phyloP scores from a whole-genome alignment of 1,140 invertebrate species.

The Elymnias hypermnestra region DNA sequence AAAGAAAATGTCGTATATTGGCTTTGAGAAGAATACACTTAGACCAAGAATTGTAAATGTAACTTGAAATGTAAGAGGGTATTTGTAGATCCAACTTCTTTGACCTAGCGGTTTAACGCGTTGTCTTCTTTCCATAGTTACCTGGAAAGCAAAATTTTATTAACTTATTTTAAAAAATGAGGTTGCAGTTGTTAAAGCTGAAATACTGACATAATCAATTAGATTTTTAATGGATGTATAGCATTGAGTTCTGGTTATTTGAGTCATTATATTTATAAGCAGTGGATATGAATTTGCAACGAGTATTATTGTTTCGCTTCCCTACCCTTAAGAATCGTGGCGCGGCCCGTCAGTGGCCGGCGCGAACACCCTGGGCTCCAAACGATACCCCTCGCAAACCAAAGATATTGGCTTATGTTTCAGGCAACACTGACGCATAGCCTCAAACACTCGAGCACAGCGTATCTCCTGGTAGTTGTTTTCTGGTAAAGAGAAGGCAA shows the following conservation, averaged over 20 bases:
- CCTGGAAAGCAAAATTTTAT: constrained; percentile 14
- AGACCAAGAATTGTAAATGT: constrained; percentile 65
- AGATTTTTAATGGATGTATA: too few relatives aligned
- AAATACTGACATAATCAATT: too few relatives aligned
- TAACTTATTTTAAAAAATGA: neutral
- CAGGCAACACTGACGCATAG: constrained; percentile 61
- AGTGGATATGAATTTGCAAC: too few relatives aligned
- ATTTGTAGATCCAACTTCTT: constrained; percentile 62
- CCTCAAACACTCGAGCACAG: constrained; percentile 52
- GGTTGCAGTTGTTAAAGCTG: too few relatives aligned
- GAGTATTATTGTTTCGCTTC: too few relatives aligned
- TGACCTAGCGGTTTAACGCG: constrained; percentile 46
- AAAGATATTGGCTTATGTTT: constrained; percentile 51
- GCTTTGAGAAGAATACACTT: constrained; percentile 80
- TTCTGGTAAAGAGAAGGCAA: constrained; percentile 37
- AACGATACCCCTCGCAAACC: constrained; percentile 56
- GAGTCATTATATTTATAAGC: too few relatives aligned
- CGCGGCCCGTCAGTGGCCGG: constrained; percentile 48
- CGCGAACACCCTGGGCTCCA: constrained; percentile 48
- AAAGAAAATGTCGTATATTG: constrained; percentile 82
- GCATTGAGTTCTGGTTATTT: too few relatives aligned
- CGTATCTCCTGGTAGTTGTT: constrained; percentile 61
- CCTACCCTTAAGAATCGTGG: constrained; percentile 24
- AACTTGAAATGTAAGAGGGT: constrained; percentile 70
- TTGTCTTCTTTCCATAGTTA: constrained; percentile 50